phyloP scores from a whole-genome alignment of 2,113 vertebrate species.

The Aythya baeri region DNA sequence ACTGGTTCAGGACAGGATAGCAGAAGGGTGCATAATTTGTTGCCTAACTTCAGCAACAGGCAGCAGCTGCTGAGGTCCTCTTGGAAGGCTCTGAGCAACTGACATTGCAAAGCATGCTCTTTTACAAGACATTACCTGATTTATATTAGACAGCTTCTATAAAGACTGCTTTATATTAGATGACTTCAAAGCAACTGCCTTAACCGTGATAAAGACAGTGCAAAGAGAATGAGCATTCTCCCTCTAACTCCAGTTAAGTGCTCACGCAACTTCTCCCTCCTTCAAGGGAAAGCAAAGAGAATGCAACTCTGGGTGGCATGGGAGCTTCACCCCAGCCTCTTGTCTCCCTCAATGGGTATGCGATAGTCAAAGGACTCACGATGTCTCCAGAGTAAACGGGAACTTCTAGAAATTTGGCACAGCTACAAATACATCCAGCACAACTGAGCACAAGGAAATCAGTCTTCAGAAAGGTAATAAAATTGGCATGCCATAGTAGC shows the following conservation, averaged over 20 bases:
- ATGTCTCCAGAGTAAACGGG: neutral
- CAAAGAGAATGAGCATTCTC: neutral
- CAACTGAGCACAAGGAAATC: neutral
- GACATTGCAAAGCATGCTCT: neutral
- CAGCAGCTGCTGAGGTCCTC: neutral
- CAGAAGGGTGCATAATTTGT: neutral
- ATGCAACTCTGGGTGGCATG: neutral
- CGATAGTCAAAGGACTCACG: neutral
- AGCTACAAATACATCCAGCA: neutral
- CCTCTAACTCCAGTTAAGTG: neutral
- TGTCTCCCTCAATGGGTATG: neutral
- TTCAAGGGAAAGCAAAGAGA: fast-evolving
- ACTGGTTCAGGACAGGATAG: neutral
- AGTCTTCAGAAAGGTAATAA: neutral
- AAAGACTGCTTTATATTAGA: neutral
- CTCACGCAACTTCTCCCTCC: neutral
- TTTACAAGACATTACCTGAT: neutral
- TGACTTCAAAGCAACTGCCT: neutral
- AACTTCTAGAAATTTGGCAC: neutral
- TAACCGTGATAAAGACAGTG: neutral
- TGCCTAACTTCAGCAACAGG: neutral
- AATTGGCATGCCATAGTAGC: neutral
- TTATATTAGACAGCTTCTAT: neutral
- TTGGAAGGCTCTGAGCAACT: neutral
- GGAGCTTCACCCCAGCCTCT: neutral